A percentile compares a stretch with the other conserved stretches of the same genome.
Evolutionary conservation across 1,140 invertebrate species (phyloP).

Genomic region (Alviniconcha marisindica): DNA sequence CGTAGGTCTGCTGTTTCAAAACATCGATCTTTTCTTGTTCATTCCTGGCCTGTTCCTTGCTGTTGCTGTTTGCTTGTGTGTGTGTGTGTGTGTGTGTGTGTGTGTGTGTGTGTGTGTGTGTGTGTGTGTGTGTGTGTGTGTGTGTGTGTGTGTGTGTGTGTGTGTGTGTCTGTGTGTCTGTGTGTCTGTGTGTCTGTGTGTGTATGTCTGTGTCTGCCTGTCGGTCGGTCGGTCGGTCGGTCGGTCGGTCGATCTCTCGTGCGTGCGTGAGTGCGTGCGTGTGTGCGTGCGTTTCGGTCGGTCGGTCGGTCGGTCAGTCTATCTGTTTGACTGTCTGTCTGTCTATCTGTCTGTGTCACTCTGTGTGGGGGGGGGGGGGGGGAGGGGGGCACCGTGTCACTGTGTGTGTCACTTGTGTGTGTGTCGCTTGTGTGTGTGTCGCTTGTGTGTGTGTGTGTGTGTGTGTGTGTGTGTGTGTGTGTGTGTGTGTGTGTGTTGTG

Average conservation of each 20-base stretch:
- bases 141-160: slow-evolving; percentile 19
- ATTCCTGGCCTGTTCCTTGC: too few species aligned
- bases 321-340: background rate
- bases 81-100: background rate
- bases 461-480: background rate
- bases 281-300: background rate
- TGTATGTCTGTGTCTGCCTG: background rate
- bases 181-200: background rate
- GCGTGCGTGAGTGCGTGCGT: background rate
- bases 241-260: background rate
- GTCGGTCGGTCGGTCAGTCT: background rate
- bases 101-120: slow-evolving; percentile 8
- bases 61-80: background rate
- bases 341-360: background rate
- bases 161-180: background rate
- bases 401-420: background rate
- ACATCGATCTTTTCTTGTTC: too few species aligned
- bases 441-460: background rate
- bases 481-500: slow-evolving; percentile 10
- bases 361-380: background rate
- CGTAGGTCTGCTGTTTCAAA: too few species aligned
- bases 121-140: background rate
- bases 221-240: background rate
- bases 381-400: too few species aligned
- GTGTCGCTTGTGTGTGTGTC: too few species aligned